Base-by-base conservation (phyloP, 2,797 vertebrate species). In the Sebastes vulpes region DNA sequence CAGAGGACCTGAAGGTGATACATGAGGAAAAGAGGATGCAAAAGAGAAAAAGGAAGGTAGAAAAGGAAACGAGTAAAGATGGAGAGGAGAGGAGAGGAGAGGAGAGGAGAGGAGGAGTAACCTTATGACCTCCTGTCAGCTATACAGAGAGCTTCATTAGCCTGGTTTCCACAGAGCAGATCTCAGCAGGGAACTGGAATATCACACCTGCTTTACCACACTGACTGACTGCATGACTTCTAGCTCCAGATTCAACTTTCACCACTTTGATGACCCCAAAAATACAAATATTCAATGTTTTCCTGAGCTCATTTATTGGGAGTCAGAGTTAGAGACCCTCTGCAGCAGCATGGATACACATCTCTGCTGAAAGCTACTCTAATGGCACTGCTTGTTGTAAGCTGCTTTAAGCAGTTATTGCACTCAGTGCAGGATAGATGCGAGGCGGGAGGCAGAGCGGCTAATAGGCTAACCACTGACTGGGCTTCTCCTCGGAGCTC, bases 81-180 rank as follows among this genome's bases (percentile, higher is more conserved):
- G 5, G 25, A 38, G 35, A 38, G 35, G 35, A 38, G 32, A 42
- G 38, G 35, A 38, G 35, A 38, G 12, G 10, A 38, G 69, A 25
- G 25, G 25, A 25, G 25, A 38, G 4, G 35, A 42, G 38, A 42
- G 14, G 11, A 42, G 69, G 10, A 14, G 28, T 72, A 72, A 89
- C 77, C 81, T 84, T 12, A 2, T 29, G 26, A 48, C 63, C 66
- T 73, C 77, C 65, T 68, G 58, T 59, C 75, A 72, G 79, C 77
- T 89, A 65, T 70, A 76, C 72, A 72, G 65, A 83, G 70, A 85
- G 63, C 75, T 79, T 86, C 72, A 83, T 91, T 87, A 85, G 63
- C 85, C 85, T 85, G 77, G 68, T 87, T 90, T 82, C 0, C 65
- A 73, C 69, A 8, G 46, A 69, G 67, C 67, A 77, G 29, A 60